Percentiles rank a stretch among this genome's conserved stretches.
phyloP scores from a whole-genome alignment of 2,797 vertebrate genomes.

The Catharus ustulatus region DNA sequence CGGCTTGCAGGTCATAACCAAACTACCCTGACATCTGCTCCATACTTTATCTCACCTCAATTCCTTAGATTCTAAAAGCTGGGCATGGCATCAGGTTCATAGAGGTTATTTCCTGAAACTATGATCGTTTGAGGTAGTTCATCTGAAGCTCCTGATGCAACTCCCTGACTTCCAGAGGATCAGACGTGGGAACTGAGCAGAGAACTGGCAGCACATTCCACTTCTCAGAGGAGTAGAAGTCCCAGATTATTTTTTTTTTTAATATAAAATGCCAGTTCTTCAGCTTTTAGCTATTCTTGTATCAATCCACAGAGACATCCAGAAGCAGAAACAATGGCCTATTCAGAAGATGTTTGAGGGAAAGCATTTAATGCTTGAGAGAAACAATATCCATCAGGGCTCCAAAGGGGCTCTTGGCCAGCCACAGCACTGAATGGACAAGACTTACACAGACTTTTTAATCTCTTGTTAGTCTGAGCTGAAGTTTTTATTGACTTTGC shows the following conservation, averaged over 20 bases:
- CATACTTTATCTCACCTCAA: neutral
- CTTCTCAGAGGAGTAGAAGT: neutral
- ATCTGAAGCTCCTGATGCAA: neutral
- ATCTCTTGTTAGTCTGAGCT: neutral
- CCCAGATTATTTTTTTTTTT: neutral
- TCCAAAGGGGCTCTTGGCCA: neutral
- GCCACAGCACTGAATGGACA: neutral
- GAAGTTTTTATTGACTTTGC: neutral
- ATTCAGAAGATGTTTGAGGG: slow-evolving; percentile 46
- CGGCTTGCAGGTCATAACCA: neutral
- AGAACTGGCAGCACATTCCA: neutral
- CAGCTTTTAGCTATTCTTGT: slow-evolving; percentile 57
- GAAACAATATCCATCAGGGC: slow-evolving; percentile 15
- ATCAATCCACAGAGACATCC: neutral
- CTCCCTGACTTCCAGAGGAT: neutral
- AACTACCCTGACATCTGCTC: neutral
- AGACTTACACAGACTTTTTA: neutral
- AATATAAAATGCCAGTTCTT: slow-evolving; percentile 12
- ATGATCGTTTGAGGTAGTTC: neutral
- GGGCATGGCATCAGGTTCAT: neutral
- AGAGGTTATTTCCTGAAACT: neutral
- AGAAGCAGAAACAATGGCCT: slow-evolving; percentile 40
- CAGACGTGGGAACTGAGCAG: neutral
- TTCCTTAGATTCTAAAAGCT: neutral
- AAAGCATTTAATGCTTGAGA: slow-evolving; percentile 30